A percentile compares a stretch with the other conserved stretches of the same genome.
Conservation (phyloP, 2,113 vertebrate genomes). For the Neofelis nebulosa region DNA sequence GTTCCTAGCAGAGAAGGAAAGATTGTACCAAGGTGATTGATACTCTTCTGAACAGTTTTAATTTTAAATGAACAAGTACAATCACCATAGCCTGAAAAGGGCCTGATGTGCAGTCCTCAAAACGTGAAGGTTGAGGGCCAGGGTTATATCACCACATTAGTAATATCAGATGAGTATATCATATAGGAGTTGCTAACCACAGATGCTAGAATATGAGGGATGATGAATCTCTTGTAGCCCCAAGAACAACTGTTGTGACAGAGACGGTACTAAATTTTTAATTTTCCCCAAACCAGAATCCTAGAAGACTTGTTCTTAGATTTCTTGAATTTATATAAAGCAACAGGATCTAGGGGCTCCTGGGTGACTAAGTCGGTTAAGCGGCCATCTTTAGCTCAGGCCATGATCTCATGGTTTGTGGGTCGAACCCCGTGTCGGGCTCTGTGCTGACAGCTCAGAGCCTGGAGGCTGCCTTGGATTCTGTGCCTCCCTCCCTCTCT, state of each 20-base stretch:
- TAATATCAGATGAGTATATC: background rate
- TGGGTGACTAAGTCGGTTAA: no score
- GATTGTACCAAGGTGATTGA: background rate
- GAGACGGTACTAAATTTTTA: background rate
- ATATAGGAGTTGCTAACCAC: background rate
- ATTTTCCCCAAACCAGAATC: background rate
- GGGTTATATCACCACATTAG: background rate
- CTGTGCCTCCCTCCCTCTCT: no score
- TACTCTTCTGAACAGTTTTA: background rate
- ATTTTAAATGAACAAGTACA: background rate
- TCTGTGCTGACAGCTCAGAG: no score
- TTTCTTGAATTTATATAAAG: background rate
- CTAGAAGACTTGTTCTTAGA: background rate
- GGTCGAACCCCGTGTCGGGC: no score
- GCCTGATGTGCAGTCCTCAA: background rate
- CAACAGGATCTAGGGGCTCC: background rate
- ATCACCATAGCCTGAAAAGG: background rate
- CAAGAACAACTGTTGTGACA: background rate
- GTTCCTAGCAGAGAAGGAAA: background rate
- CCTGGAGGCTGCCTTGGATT: no score
- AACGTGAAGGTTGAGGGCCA: background rate
- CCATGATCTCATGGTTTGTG: no score
- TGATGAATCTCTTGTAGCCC: background rate
- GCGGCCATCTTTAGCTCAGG: no score
- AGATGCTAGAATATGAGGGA: background rate